phyloP scores from a whole-genome alignment of 92 coral and sea anemone species.

The Parazoanthus darwini region DNA sequence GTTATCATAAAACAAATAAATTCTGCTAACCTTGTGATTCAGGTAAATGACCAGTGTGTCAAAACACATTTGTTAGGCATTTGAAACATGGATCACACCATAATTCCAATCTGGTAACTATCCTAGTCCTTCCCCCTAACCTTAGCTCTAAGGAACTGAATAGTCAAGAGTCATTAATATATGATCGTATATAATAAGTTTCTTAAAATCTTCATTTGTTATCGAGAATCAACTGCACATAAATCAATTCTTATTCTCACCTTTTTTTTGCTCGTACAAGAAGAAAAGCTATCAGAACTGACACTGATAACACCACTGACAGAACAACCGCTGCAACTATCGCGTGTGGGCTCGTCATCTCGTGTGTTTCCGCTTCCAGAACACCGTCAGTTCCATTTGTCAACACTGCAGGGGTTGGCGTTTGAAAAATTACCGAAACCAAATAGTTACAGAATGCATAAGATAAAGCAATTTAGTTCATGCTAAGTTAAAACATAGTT shows the following conservation, averaged over 20 bases:
- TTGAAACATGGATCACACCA: too few species aligned
- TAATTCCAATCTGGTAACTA: too few species aligned
- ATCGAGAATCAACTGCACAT: too few species aligned
- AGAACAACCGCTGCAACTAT: slow-evolving; percentile 20
- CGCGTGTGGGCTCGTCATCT: slow-evolving; percentile 17
- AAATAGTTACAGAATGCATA: not conserved
- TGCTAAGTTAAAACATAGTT: not conserved
- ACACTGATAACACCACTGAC: not conserved
- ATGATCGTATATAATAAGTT: too few species aligned
- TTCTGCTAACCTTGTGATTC: too few species aligned
- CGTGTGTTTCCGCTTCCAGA: not conserved
- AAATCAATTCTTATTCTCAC: not conserved
- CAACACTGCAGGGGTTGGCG: not conserved
- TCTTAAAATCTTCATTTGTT: too few species aligned
- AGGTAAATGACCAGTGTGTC: too few species aligned
- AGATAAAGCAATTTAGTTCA: not conserved
- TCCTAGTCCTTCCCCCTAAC: too few species aligned
- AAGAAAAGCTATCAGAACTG: not conserved
- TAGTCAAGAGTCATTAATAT: too few species aligned
- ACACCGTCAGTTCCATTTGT: not conserved
- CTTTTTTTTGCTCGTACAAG: not conserved
- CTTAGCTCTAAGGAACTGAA: not conserved
- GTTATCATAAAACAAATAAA: not conserved
- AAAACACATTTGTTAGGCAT: too few species aligned
- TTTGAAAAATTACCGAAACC: not conserved